phyloP scores from a whole-genome alignment of 92 coral and sea anemone species.

The Muricea muricata region DNA sequence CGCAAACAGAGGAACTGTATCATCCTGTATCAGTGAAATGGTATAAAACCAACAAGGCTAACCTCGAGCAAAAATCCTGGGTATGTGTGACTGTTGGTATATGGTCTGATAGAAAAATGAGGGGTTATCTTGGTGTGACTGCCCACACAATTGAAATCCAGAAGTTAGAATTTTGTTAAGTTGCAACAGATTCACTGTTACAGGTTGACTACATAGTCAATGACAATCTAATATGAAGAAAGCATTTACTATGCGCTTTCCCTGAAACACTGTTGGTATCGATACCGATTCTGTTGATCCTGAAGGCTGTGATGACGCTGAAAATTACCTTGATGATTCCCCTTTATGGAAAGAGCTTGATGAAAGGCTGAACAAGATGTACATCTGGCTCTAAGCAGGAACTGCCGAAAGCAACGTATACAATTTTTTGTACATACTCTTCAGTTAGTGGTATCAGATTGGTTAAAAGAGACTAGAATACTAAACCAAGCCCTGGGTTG shows the following conservation, averaged over 20 bases:
- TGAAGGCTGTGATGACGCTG: neutral
- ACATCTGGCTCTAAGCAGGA: neutral
- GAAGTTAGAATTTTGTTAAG: neutral
- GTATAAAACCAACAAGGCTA: neutral
- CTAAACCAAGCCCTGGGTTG: neutral
- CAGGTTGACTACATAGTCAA: neutral
- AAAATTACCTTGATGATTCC: neutral
- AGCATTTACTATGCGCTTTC: neutral
- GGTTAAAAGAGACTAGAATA: neutral
- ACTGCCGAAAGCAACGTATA: neutral
- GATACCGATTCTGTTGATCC: neutral
- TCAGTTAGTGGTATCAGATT: neutral
- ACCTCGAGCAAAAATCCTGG: neutral
- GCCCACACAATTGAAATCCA: neutral
- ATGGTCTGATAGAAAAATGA: slow-evolving; percentile 2
- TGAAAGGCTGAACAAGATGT: neutral
- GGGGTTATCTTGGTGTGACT: neutral
- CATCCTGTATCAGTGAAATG: neutral
- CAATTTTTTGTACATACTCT: neutral
- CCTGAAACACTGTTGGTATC: neutral
- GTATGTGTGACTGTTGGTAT: neutral
- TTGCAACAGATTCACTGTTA: neutral
- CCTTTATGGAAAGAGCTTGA: neutral
- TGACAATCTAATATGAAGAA: neutral
- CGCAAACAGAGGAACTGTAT: neutral